Base-by-base conservation (phyloP, 2,888 invertebrate species). In the Zaprionus bogoriensis region DNA sequence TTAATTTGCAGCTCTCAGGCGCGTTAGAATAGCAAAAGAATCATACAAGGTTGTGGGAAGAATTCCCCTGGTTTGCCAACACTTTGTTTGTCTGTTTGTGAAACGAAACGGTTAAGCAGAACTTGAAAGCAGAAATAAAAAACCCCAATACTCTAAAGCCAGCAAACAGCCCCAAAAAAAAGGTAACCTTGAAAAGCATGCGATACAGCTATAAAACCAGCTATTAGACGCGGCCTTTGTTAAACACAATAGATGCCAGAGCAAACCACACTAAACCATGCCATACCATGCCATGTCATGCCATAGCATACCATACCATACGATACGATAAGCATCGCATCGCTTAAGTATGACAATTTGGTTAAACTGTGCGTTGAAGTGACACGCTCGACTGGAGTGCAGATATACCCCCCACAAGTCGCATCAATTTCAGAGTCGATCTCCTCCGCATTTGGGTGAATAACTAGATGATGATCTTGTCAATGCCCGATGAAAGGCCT, bases 31-130 rank as follows among this genome's bases (percentile, higher is more conserved):
- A 19, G 25, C 22, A 41, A 50, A 41, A 4, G 4, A 41, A 14
- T 30, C 20, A 22, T 7, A 10, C 60, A 77, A 69, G 75, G 84
- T 60, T 67, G 22, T 76, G 62, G 36, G 59, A 50, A 61, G 61
- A 58, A 47, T 36, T 12, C 32, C 14, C 4, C n/a, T 30, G 42
- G 39, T 36, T 52, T 42, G 46, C 38, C 17, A 45, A 55, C 52
- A 70, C 54, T 47, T 51, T 59, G 42, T 47, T n/a, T n/a, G n/a
- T n/a, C n/a, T n/a, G n/a, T n/a, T n/a, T n/a, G 57, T 59, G 23
- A 45, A 45, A 30, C 17, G 5, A 17, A 32, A 17, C 30, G 7
- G 22, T 25, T 46, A 27, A 45, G 17, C 42, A 50, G 27, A 55
- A 47, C 25, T 27, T 17, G 45, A 32, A 42, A 30, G 22, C 30